Conservation (phyloP, 2,113 vertebrate species). For the Gavialis gangeticus region DNA sequence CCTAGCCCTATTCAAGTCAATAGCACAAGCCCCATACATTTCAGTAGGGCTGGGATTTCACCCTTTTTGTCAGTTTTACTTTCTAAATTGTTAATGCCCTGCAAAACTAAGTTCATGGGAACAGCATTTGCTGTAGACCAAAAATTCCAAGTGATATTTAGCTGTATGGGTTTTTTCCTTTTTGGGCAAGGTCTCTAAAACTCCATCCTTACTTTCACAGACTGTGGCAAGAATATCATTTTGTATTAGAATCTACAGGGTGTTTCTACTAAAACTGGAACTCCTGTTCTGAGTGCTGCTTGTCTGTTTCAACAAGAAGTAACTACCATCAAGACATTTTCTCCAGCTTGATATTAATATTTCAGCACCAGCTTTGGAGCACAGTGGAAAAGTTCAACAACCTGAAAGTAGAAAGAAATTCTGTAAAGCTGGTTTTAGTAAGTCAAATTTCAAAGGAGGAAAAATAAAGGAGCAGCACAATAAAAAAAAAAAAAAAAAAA, state of each 20-base stretch:
- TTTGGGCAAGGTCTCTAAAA: not conserved
- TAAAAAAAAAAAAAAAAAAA: not conserved
- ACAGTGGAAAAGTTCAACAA: not conserved
- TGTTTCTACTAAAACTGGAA: not conserved
- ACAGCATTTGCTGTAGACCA: slow-evolving; percentile 22
- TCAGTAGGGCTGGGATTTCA: not conserved
- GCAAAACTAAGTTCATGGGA: slow-evolving; percentile 56
- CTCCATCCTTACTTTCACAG: not conserved
- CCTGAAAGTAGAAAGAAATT: not conserved
- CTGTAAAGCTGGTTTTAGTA: not conserved
- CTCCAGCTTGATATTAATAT: not conserved
- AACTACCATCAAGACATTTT: not conserved
- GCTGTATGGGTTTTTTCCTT: not conserved
- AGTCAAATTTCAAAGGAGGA: not conserved
- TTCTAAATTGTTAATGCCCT: slow-evolving; percentile 31
- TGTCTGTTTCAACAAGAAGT: not conserved
- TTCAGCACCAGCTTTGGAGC: not conserved
- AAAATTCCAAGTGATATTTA: slow-evolving; percentile 28
- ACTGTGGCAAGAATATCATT: not conserved
- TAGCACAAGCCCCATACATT: slow-evolving; percentile 36
- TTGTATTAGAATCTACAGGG: not conserved
- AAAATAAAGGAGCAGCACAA: not conserved
- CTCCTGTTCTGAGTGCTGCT: not conserved
- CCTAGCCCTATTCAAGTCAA: not conserved
- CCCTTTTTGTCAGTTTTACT: slow-evolving; percentile 16